A percentile compares a stretch with the other conserved stretches of the same genome.
These are phyloP conservation scores for Nemoura dubitans DNA, from an alignment of 2,888 invertebrate genomes.

Conservation along the genomic window DNA sequence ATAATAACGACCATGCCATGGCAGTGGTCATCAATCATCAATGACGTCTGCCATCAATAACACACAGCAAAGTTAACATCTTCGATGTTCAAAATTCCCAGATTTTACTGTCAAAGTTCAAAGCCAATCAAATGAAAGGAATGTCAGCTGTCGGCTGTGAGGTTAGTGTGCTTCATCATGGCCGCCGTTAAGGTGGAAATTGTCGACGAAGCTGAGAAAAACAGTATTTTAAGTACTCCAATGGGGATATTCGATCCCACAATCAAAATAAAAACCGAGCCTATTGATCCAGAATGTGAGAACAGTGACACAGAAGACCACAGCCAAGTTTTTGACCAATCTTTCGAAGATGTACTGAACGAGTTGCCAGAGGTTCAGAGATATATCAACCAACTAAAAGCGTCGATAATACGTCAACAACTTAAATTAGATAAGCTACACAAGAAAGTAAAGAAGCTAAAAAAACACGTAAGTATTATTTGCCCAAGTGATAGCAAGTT, in stretches of 20 bases:
- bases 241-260: not conserved
- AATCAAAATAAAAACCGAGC: slow-evolving; percentile 16
- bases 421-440: slow-evolving; percentile 68
- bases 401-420: slow-evolving; percentile 66
- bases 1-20: no score
- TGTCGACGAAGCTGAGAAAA: not conserved
- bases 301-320: slow-evolving; percentile 23
- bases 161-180: slow-evolving; percentile 7
- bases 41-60: no score
- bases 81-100: not conserved
- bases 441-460: slow-evolving; percentile 60
- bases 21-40: no score
- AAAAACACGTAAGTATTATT: slow-evolving; percentile 61
- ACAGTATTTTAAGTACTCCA: not conserved
- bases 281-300: not conserved
- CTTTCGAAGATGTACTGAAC: slow-evolving; percentile 59
- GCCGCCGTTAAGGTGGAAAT: not conserved
- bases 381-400: slow-evolving; percentile 68
- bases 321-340: not conserved
- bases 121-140: not conserved
- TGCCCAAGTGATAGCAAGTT: not conserved
- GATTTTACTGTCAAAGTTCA: not conserved
- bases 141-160: not conserved
- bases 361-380: slow-evolving; percentile 69
- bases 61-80: no score